These are phyloP conservation scores for Eulemur albifrons DNA, from an alignment of 2,797 vertebrate species.

Conservation along the genomic window DNA sequence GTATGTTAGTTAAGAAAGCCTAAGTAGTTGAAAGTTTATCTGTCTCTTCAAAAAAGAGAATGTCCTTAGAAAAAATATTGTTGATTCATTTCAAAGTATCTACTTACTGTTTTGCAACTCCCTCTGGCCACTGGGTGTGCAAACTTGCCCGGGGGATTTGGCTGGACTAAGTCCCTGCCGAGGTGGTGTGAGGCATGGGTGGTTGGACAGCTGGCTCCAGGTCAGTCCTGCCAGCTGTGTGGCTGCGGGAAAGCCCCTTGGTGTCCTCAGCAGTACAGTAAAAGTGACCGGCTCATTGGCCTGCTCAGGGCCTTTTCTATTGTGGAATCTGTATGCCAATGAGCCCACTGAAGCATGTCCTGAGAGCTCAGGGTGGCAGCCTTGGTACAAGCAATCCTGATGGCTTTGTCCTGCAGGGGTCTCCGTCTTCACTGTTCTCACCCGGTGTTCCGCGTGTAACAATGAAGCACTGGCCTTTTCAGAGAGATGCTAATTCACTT, in stretches of 20 bases:
- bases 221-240: not conserved
- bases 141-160: not conserved
- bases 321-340: not conserved
- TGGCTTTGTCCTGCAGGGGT: fast-evolving
- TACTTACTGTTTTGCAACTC: not conserved
- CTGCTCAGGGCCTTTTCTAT: not conserved
- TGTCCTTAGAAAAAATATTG: not conserved
- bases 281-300: not conserved
- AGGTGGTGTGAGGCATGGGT: fast-evolving
- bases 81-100: not conserved
- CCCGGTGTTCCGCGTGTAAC: not conserved
- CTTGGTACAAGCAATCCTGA: not conserved
- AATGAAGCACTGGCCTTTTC: not conserved
- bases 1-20: not conserved
- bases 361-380: not conserved
- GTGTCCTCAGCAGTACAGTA: not conserved
- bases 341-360: not conserved
- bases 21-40: not conserved
- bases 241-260: not conserved
- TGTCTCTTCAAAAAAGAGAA: not conserved
- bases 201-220: not conserved
- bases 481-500: not conserved
- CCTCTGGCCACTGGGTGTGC: not conserved
- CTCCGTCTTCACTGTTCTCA: not conserved
- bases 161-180: fast-evolving